Percentiles rank a stretch among this genome's conserved stretches.
phyloP scores from a whole-genome alignment of 2,888 invertebrate species.

The Tenthredo mesomela region DNA sequence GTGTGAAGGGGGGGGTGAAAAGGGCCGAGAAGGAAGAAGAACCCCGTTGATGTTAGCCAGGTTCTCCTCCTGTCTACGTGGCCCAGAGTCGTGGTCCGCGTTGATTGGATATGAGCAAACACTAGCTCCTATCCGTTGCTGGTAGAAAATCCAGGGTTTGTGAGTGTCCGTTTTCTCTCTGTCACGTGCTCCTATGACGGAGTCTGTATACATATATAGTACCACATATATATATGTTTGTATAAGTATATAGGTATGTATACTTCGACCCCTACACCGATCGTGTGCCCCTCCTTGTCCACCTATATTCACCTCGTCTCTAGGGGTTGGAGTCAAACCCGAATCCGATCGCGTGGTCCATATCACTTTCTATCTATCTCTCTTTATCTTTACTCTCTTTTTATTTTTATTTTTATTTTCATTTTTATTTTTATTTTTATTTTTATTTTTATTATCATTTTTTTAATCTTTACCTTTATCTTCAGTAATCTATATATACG shows the following conservation, averaged over 20 bases:
- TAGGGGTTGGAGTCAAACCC: conserved; percentile 37
- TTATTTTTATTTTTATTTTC: neutral
- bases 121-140: conserved; percentile 55
- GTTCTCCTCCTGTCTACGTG: conserved; percentile 7
- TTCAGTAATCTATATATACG: neutral
- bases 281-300: neutral
- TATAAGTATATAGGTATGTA: neutral
- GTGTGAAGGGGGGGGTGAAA: neutral
- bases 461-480: neutral
- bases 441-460: neutral
- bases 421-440: neutral
- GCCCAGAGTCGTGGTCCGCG: conserved; percentile 33
- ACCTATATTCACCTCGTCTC: conserved; percentile 13
- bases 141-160: conserved; percentile 62
- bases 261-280: neutral
- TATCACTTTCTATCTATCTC: conserved; percentile 8
- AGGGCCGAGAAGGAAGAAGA: conserved; percentile 53
- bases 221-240: no score
- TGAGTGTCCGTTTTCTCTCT: conserved; percentile 20
- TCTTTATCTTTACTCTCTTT: neutral
- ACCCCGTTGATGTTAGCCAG: conserved; percentile 53
- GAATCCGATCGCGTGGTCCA: conserved; percentile 23
- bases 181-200: conserved; percentile 1
- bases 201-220: no score
- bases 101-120: conserved; percentile 70